Percentiles rank a stretch among this genome's conserved stretches.
Conservation (phyloP, 2,888 invertebrate species). For the Hypomecis atomaria region DNA sequence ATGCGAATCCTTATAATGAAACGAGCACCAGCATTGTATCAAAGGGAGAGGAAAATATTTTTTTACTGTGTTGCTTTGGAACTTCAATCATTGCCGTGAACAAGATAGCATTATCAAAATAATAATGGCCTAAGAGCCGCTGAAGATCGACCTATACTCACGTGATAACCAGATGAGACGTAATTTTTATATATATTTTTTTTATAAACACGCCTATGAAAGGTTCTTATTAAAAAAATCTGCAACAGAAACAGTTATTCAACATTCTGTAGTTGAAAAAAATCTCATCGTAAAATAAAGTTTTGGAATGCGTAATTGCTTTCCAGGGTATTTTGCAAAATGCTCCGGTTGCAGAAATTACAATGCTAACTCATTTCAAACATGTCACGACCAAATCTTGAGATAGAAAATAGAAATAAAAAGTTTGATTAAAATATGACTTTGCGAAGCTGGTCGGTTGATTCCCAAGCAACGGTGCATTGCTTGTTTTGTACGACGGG, state of each 20-base stretch:
- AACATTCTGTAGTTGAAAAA: too few relatives aligned
- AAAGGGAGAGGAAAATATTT: background rate
- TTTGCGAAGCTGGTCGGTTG: conserved; percentile 5
- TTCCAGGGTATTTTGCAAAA: conserved; percentile 10
- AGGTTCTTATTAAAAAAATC: too few relatives aligned
- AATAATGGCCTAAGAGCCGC: too few relatives aligned
- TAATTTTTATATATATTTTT: too few relatives aligned
- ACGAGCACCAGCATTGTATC: background rate
- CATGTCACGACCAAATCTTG: conserved; percentile 21
- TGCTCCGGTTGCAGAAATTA: conserved; percentile 15
- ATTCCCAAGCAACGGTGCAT: conserved; percentile 4
- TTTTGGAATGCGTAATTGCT: conserved; percentile 4
- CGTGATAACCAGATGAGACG: too few relatives aligned
- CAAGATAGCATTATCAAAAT: too few relatives aligned
- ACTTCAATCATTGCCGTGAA: too few relatives aligned
- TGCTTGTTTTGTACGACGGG: conserved; percentile 7
- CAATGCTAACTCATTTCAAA: conserved; percentile 26
- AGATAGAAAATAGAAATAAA: conserved; percentile 17
- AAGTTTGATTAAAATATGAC: conserved; percentile 21
- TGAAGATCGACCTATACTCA: too few relatives aligned
- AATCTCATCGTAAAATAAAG: background rate
- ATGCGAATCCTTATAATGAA: conserved; percentile 22
- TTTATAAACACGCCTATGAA: too few relatives aligned
- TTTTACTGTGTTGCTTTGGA: background rate
- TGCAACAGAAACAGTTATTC: too few relatives aligned